Evolutionary conservation across 2,888 invertebrate genomes (phyloP), one percentile per base, ranked within the genome.

Genomic region (Meteorus colon): DNA sequence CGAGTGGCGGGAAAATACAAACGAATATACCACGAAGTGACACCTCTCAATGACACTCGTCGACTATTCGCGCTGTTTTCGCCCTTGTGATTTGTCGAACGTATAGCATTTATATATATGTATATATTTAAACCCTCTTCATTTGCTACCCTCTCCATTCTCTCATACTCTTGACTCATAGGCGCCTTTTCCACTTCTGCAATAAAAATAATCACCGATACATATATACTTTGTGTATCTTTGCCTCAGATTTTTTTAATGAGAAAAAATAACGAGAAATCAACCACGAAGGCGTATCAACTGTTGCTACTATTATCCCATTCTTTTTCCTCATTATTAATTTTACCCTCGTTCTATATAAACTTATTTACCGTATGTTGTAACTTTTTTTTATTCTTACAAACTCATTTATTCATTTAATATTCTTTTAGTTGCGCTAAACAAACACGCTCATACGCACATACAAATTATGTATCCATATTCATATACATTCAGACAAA

Each of bases 21-120:
- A 88, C 89, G 88, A 88, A 89, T 89, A 89, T 89, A 83, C 87
- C 88, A 89, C 89, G 89, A 89, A 88, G 88, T 89, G 88, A 89
- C 89, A 89, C 89, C 89, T 89, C 87, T 89, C 89, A 89, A 89
- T 89, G 89, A 86, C 86, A 86, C 80, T 81, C 72, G 68, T 68
- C 37, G 16, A 12, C 60, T 59, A 19, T 71, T 59, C 31, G 59
- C n/a, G 27, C 48, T 31, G 10, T 51, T 27, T 34, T 48, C 31
- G 34, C 45, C 29, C 48, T 51, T 19, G 59, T 45, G 45, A 73
- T 65, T 74, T 70, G 77, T 77, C 74, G 77, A 62, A 70, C 69
- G 19, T 69, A 29, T 69, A 37, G 34, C 34, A 34, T 6, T 34
- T 34, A 34, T 34, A 34, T 34, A 34, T 34, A 34, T 34, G 8